Conservation (phyloP, 2,113 vertebrate species). For the Takifugu flavidus region DNA sequence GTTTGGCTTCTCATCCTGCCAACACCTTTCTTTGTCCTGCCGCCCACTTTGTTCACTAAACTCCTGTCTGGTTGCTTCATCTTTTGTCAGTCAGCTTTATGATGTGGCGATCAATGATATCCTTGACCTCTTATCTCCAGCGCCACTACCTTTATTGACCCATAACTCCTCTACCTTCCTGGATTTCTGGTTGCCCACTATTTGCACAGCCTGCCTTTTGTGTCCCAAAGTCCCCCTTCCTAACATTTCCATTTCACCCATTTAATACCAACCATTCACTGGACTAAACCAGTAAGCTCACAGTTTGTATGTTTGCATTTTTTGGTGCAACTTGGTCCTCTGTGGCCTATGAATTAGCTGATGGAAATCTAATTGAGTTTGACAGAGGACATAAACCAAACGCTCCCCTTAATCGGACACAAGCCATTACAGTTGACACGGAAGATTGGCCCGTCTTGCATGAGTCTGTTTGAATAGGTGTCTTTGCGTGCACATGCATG, state of each 20-base stretch:
- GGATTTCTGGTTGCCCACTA: conserved; percentile 2
- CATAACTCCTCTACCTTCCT: conserved; percentile 49
- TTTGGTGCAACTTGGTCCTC: conserved; percentile 29
- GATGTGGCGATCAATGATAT: conserved; percentile 64
- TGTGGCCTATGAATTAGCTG: conserved; percentile 62
- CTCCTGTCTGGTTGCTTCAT: conserved; percentile 3
- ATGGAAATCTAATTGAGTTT: conserved; percentile 73
- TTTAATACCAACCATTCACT: no score
- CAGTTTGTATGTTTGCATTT: background rate
- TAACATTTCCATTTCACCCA: no score
- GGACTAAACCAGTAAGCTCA: no score
- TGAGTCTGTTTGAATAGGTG: conserved; percentile 10
- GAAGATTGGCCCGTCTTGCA: conserved; percentile 42
- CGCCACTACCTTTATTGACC: conserved; percentile 67
- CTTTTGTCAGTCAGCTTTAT: conserved; percentile 58
- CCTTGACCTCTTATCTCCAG: conserved; percentile 64
- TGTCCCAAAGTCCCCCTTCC: conserved; percentile 15
- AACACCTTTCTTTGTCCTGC: conserved; percentile 2
- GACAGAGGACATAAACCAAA: conserved; percentile 65
- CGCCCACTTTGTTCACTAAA: conserved; percentile 1
- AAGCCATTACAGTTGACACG: conserved; percentile 66
- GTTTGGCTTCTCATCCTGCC: no score
- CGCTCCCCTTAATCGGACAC: conserved; percentile 63
- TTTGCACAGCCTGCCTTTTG: background rate
- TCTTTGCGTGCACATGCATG: conserved; percentile 6